Evolutionary conservation across 2,797 vertebrate species (phyloP).

Genomic region (Acipenser oxyrinchus): DNA sequence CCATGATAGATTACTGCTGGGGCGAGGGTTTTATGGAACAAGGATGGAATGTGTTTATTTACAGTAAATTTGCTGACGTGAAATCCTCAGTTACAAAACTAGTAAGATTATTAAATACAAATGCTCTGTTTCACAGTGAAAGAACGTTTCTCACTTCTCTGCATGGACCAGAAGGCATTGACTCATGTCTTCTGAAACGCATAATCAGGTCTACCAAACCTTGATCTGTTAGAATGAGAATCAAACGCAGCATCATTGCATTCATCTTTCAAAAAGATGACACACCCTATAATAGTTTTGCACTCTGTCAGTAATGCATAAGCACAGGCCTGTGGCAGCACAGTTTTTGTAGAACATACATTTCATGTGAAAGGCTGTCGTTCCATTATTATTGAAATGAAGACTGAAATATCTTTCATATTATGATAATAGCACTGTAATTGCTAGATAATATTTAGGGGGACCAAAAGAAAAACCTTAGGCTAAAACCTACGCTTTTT

Average conservation of each 20-base stretch:
- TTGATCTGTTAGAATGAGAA: not conserved
- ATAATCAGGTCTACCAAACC: too few relatives aligned
- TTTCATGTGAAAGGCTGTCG: slow-evolving; percentile 24
- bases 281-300: not conserved
- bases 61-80: too few relatives aligned
- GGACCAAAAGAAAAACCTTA: slow-evolving; percentile 23
- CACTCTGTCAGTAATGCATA: slow-evolving; percentile 16
- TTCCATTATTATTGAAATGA: slow-evolving; percentile 21
- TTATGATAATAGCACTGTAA: slow-evolving; percentile 22
- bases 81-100: too few relatives aligned
- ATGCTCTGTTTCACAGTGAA: too few relatives aligned
- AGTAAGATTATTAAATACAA: too few relatives aligned
- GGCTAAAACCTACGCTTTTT: slow-evolving; percentile 25
- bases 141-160: too few relatives aligned
- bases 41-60: too few relatives aligned
- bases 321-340: slow-evolving; percentile 13
- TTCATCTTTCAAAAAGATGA: slow-evolving; percentile 6
- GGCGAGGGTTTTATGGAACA: too few relatives aligned
- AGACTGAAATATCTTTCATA: slow-evolving; percentile 19
- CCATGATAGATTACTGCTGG: too few relatives aligned
- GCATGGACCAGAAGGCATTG: too few relatives aligned
- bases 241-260: slow-evolving; percentile 9
- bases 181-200: too few relatives aligned
- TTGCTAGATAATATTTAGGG: slow-evolving; percentile 19
- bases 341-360: slow-evolving; percentile 16